Evolutionary conservation across 1,140 invertebrate genomes (phyloP), one percentile per base, ranked within the genome.

Genomic region (Glossosoma conforme): DNA sequence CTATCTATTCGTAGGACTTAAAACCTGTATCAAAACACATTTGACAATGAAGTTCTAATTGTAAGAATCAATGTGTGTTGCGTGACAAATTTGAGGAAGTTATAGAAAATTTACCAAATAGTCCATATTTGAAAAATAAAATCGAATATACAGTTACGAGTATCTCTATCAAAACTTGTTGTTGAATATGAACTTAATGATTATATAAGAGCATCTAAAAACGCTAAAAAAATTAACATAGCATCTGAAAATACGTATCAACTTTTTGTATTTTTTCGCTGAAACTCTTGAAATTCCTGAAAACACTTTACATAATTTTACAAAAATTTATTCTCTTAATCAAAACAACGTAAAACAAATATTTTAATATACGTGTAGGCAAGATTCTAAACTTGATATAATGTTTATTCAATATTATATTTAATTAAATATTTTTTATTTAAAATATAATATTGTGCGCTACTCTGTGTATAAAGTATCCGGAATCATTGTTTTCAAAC

Each of bases 361-460:
- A 14, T 37, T 9, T 13, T 20, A 18, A 38, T 44, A 24, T 52
- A 19, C 28, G 40, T 52, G 54, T 56, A 56, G 54, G 43, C 49
- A 56, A 56, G 54, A 56, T 56, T 56, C 54, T 56, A 56, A 56
- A 56, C 47, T 56, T 56, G 54, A 22, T 46, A 28, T 56, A 44
- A 36, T 43, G 3, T 25, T 13, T 19, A 40, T 40, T 9, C 19
- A 40, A 2, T 19, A 40, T 11, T 14, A 5, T 5, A 8, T 19
- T 40, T 14, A 18, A n/a, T n/a, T n/a, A n/a, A n/a, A n/a, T n/a
- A n/a, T n/a, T n/a, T n/a, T n/a, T n/a, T n/a, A n/a, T n/a, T n/a
- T n/a, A n/a, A n/a, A n/a, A n/a, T n/a, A n/a, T n/a, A n/a, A n/a
- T n/a, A n/a, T n/a, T n/a, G n/a, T n/a, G n/a, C n/a, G n/a, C n/a